Evolutionary conservation across 2,113 vertebrate genomes (phyloP).

Genomic region (Anhinga anhinga): DNA sequence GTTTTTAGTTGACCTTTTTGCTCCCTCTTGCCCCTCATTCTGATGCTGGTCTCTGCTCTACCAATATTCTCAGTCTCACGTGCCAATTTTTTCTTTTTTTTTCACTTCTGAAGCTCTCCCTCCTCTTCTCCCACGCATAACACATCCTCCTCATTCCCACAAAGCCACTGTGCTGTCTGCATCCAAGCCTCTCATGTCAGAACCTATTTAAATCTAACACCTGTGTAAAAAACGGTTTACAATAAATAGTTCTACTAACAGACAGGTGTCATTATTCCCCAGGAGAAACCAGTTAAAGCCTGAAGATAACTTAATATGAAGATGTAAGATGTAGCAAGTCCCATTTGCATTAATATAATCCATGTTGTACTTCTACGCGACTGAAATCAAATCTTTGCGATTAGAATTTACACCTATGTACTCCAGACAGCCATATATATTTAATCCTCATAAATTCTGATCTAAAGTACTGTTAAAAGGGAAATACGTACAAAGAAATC

Average conservation of each 20-base stretch:
- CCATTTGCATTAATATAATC: background rate
- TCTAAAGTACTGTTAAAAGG: background rate
- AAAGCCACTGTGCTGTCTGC: background rate
- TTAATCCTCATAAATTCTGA: background rate
- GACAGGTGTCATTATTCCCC: background rate
- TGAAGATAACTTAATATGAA: background rate
- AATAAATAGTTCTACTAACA: background rate
- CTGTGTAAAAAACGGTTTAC: background rate
- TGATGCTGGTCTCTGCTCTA: background rate
- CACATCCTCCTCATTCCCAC: background rate
- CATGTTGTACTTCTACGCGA: accelerated
- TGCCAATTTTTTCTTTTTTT: background rate
- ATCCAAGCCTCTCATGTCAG: background rate
- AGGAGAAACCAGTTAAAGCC: background rate
- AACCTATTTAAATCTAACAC: background rate
- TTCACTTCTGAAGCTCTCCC: background rate
- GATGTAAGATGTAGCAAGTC: background rate
- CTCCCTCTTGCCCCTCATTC: background rate
- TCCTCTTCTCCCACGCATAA: background rate
- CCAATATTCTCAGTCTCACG: background rate
- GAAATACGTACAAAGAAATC: background rate
- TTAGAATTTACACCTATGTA: background rate
- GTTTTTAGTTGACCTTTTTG: background rate
- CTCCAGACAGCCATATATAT: background rate
- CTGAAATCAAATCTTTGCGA: background rate